Evolutionary conservation across 1,140 invertebrate genomes (phyloP).

Genomic region (Agrilus planipennis): DNA sequence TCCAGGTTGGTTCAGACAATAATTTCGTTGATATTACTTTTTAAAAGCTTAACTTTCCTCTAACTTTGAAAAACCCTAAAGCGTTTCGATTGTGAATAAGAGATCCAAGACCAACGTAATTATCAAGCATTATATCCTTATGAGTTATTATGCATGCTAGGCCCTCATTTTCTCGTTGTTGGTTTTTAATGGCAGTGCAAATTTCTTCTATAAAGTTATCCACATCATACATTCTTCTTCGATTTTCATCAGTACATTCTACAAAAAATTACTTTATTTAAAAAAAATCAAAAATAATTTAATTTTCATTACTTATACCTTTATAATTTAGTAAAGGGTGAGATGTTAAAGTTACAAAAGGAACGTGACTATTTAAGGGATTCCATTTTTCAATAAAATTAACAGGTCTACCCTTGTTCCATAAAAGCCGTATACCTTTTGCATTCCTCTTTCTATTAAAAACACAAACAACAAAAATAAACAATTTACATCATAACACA

Average conservation of each 20-base stretch:
- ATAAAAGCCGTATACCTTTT: constrained; percentile 60
- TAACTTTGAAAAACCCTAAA: constrained; percentile 74
- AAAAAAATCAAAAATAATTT: neutral
- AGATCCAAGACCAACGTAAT: constrained; percentile 65
- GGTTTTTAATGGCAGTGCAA: constrained; percentile 36
- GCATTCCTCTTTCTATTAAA: constrained; percentile 50
- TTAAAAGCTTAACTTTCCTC: constrained; percentile 78
- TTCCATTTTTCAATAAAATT: constrained; percentile 70
- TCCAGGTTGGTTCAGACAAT: too few species aligned
- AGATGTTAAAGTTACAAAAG: constrained; percentile 64
- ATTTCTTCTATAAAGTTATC: constrained; percentile 44
- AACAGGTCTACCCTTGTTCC: constrained; percentile 58
- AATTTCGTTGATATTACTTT: too few species aligned
- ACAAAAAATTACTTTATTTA: constrained; percentile 20
- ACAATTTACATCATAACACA: neutral
- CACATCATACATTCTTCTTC: constrained; percentile 41
- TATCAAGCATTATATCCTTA: constrained; percentile 63
- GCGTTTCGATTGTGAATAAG: constrained; percentile 73
- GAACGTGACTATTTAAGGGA: constrained; percentile 67
- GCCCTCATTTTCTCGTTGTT: constrained; percentile 17
- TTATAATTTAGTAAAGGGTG: constrained; percentile 72
- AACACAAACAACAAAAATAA: neutral
- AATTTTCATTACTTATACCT: constrained; percentile 38
- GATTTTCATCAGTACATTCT: constrained; percentile 30
- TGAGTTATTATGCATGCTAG: constrained; percentile 46